Evolutionary conservation across 2,888 invertebrate species (phyloP).

Genomic region (Clusia tigrina): DNA sequence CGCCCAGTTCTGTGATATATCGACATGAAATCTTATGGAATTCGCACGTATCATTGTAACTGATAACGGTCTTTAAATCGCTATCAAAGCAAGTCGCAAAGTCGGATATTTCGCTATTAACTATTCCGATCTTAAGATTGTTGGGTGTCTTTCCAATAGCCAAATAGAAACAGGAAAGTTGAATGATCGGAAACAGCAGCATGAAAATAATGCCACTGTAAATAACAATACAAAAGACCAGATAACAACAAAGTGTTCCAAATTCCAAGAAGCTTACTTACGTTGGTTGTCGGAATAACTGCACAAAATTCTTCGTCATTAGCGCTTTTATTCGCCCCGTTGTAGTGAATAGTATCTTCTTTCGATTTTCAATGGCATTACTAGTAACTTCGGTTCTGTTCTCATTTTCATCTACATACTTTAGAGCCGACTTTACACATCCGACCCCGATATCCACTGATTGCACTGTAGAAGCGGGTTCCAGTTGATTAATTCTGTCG

Average conservation of each 20-base stretch:
- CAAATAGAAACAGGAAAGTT: constrained; percentile 80
- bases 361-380: constrained; percentile 49
- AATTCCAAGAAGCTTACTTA: constrained; percentile 58
- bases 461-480: constrained; percentile 45
- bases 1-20: constrained; percentile 69
- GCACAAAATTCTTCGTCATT: constrained; percentile 75
- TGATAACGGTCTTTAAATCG: constrained; percentile 62
- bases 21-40: constrained; percentile 71
- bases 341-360: constrained; percentile 57
- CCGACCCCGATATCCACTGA: constrained; percentile 48
- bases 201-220: constrained; percentile 83
- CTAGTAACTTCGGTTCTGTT: constrained; percentile 21
- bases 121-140: constrained; percentile 76
- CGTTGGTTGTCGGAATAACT: constrained; percentile 77
- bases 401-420: constrained; percentile 32
- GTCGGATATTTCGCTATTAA: constrained; percentile 76
- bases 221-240: neutral
- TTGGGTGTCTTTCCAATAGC: constrained; percentile 81
- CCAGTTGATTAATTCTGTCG: constrained; percentile 38
- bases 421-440: constrained; percentile 44
- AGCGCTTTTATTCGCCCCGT: constrained; percentile 70
- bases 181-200: constrained; percentile 80
- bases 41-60: constrained; percentile 64
- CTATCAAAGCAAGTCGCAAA: constrained; percentile 63
- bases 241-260: neutral